Percentiles rank a stretch among this genome's conserved stretches.
Conservation (phyloP, 2,797 vertebrate species). For the Craterocephalus amniculus region DNA sequence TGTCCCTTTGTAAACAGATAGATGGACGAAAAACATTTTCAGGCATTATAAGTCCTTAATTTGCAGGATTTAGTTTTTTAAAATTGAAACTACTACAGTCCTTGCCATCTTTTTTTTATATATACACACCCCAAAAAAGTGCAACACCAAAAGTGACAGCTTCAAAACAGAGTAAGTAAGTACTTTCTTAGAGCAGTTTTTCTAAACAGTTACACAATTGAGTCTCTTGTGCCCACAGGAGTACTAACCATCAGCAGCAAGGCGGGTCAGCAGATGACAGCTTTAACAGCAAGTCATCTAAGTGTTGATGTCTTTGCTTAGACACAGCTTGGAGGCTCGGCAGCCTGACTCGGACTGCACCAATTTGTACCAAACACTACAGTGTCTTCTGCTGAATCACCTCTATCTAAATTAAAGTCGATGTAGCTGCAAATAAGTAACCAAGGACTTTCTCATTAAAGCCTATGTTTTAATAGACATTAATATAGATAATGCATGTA, state of each 20-base stretch:
- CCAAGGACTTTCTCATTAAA: background rate
- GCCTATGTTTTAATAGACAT: background rate
- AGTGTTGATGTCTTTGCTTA: constrained; percentile 41
- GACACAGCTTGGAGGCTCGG: constrained; percentile 24
- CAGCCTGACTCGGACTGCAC: constrained; percentile 7
- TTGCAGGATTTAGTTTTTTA: background rate
- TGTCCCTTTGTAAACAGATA: too few relatives aligned
- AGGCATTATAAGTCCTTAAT: background rate
- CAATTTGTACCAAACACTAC: constrained; percentile 13
- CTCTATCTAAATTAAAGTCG: constrained; percentile 12
- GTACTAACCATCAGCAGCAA: constrained; percentile 35
- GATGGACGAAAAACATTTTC: background rate
- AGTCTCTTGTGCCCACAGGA: constrained; percentile 25
- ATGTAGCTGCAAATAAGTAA: background rate
- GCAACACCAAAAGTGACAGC: background rate
- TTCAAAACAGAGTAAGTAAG: constrained; percentile 9
- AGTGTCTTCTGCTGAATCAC: constrained; percentile 22
- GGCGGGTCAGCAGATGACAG: constrained; percentile 38
- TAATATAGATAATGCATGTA: background rate
- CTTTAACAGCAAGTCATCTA: constrained; percentile 41
- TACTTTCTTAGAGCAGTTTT: constrained; percentile 15
- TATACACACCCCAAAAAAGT: background rate
- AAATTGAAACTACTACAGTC: background rate
- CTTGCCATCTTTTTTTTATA: background rate
- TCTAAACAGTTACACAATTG: constrained; percentile 10